A percentile compares a stretch with the other conserved stretches of the same genome.
Evolutionary conservation across 2,113 vertebrate genomes (phyloP).

Genomic region (Argyrosomus japonicus): DNA sequence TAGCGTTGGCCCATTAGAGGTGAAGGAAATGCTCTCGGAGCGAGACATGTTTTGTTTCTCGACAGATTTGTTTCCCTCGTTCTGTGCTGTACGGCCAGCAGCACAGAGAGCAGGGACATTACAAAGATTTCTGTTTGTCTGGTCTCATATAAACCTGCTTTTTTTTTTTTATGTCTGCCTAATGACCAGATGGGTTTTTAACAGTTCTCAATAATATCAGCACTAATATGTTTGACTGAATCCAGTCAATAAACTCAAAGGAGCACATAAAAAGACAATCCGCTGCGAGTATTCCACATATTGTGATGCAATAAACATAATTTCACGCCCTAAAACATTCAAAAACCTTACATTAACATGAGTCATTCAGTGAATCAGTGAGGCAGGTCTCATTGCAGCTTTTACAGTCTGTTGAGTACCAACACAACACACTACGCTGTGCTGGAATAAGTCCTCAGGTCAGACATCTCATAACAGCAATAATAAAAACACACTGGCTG

Average conservation of each 20-base stretch:
- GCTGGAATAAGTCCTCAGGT: constrained; percentile 23
- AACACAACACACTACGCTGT: not conserved
- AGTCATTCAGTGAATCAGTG: constrained; percentile 6
- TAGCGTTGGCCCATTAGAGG: not conserved
- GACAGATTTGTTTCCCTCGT: not conserved
- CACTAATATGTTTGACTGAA: not conserved
- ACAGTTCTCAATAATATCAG: not conserved
- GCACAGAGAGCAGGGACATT: not conserved
- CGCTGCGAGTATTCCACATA: not conserved
- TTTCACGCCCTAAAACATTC: not conserved
- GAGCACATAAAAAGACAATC: not conserved
- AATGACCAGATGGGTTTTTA: not conserved
- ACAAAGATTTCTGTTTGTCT: not conserved
- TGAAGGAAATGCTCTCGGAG: constrained; percentile 2
- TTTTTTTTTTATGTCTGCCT: not conserved
- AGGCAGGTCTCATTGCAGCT: constrained; percentile 32
- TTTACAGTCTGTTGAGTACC: constrained; percentile 32
- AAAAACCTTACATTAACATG: not conserved
- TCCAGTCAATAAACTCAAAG: not conserved
- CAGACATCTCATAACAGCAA: constrained; percentile 16
- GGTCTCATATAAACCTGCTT: not conserved
- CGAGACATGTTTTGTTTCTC: not conserved
- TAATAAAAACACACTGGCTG: constrained; percentile 23
- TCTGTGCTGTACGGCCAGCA: not conserved
- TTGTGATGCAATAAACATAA: not conserved